Conservation (phyloP, 2,797 vertebrate genomes). For the Hyperoplus immaculatus region DNA sequence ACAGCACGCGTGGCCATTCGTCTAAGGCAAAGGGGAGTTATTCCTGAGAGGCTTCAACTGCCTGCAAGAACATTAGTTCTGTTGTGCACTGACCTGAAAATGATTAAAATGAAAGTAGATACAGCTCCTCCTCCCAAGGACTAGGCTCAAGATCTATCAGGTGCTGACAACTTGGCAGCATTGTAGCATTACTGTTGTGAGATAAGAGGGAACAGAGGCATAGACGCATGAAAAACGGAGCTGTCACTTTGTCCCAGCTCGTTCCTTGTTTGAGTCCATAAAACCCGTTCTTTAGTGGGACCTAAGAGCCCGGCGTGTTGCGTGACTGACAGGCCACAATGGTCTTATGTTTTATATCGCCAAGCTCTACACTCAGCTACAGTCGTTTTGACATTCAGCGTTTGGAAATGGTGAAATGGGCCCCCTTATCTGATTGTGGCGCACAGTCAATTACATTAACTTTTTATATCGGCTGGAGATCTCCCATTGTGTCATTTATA, state of each 20-base stretch:
- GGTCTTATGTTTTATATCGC: constrained; percentile 51
- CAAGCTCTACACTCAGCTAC: constrained; percentile 45
- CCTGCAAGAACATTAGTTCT: constrained; percentile 44
- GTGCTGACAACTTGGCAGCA: constrained; percentile 51
- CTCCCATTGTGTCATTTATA: constrained; percentile 62
- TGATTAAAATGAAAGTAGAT: constrained; percentile 51
- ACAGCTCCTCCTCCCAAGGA: constrained; percentile 1
- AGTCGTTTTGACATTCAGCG: constrained; percentile 62
- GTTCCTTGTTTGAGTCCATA: constrained; percentile 31
- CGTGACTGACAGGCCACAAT: constrained; percentile 56
- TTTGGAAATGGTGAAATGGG: constrained; percentile 58
- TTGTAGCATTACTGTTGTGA: constrained; percentile 44
- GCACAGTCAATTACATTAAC: constrained; percentile 74
- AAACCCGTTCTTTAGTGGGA: constrained; percentile 26
- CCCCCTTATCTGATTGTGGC: constrained; percentile 80
- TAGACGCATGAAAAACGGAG: constrained; percentile 43
- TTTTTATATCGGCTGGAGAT: constrained; percentile 76
- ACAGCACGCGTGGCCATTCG: neutral
- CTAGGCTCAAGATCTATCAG: constrained; percentile 48
- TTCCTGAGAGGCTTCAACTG: constrained; percentile 53
- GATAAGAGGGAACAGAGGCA: constrained; percentile 49
- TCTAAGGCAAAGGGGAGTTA: constrained; percentile 43
- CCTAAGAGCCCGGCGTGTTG: constrained; percentile 34
- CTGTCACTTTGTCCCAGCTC: constrained; percentile 43
- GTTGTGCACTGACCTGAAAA: constrained; percentile 35